Base-by-base conservation (phyloP, 2,888 invertebrate genomes). In the Biston betularia region DNA sequence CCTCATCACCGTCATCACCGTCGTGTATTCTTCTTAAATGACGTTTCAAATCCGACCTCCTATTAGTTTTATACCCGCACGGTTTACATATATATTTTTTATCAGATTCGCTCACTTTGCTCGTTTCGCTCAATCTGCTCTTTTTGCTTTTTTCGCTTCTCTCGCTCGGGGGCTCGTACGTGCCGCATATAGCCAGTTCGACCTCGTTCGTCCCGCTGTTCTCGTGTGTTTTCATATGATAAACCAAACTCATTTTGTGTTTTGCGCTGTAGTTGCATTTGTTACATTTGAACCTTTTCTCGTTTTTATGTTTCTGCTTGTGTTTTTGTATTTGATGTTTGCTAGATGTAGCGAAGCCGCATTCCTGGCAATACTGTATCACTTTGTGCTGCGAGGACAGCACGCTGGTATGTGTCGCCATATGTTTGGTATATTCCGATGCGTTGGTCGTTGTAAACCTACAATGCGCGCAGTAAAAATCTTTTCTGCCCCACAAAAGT, bases 221-320 rank as follows among this genome's bases (percentile, higher is more conserved):
- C 1, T 46, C 60, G 11, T 92, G 92, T 0, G 81, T 76, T 12
- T 87, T 86, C 6, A 92, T 14, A 61, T 93, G 92, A 52, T 89
- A 90, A 0, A 87, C 72, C 0, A 92, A 24, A 33, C 87, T 87
- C 89, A 92, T 90, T 38, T 82, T 82, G 15, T 90, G 89, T 0
- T 80, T 80, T 0, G 92, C 89, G n/a, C 76, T 78, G 34, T 87
- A 92, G 0, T 79, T 79, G 33, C 92, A 92, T 0, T 87, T n/a
- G 0, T 86, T 83, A 5, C 92, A 92, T 24, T 83, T 82, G 68
- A 71, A 89, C 0, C 77, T 71, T 7, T 84, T 86, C 0, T 87
- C 87, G 0, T 80, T 83, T 6, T 74, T 75, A 15, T 93, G 92
- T 35, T 85, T 88, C n/a, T 79, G 71, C 8, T 79, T 78, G 67